Conservation (phyloP, 1,140 invertebrate genomes). For the Glossosoma conforme region DNA sequence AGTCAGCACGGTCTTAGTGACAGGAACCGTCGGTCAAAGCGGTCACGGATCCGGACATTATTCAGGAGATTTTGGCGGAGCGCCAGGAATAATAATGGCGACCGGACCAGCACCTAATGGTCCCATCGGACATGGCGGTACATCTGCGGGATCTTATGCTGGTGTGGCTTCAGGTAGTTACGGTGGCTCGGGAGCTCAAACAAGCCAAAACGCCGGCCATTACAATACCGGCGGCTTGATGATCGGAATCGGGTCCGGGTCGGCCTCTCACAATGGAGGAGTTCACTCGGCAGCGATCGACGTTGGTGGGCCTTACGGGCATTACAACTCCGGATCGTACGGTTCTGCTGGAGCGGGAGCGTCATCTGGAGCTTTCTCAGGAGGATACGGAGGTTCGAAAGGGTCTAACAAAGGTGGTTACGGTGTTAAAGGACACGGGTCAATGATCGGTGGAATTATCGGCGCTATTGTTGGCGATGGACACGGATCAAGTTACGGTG, state of each 20-base stretch:
- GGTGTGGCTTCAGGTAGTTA: neutral
- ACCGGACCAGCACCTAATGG: slow-evolving; percentile 16
- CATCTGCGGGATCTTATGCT: neutral
- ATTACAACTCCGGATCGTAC: neutral
- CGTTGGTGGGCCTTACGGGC: neutral
- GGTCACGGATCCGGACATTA: slow-evolving; percentile 10
- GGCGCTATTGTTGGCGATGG: slow-evolving; percentile 5
- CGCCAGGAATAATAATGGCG: slow-evolving; percentile 17
- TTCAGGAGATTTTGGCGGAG: slow-evolving; percentile 18
- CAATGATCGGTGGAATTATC: slow-evolving; percentile 2
- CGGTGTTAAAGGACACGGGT: neutral
- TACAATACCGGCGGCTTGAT: neutral
- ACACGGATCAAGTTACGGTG: slow-evolving; percentile 2
- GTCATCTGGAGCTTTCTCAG: neutral
- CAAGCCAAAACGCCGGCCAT: neutral
- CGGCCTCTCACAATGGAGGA: neutral
- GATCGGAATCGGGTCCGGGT: neutral
- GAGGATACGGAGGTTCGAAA: neutral
- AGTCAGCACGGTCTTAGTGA: neutral
- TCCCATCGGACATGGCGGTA: neutral
- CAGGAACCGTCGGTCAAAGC: neutral
- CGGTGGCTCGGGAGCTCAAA: neutral
- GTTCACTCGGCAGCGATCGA: neutral
- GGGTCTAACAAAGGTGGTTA: neutral
- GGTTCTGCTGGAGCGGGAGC: neutral